Evolutionary conservation across 2,797 vertebrate genomes (phyloP).

Genomic region (Sarcophilus harrisii): DNA sequence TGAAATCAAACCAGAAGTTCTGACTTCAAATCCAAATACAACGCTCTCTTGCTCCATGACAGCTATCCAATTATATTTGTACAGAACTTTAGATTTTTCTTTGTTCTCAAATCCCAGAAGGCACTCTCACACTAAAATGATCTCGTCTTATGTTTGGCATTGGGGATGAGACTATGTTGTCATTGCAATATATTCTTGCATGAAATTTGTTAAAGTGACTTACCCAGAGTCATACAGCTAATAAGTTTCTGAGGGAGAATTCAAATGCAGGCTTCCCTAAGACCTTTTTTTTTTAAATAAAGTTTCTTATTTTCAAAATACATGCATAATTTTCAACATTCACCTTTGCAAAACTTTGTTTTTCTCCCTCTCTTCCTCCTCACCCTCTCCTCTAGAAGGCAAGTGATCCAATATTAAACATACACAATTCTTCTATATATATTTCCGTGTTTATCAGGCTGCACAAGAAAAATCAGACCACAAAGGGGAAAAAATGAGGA

Average conservation of each 20-base stretch:
- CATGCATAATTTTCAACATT: too few relatives aligned
- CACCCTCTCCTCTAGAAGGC: too few relatives aligned
- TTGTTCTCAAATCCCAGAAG: background rate
- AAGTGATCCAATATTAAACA: too few relatives aligned
- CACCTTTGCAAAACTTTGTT: too few relatives aligned
- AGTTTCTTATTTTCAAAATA: too few relatives aligned
- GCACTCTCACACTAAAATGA: background rate
- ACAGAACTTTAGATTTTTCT: background rate
- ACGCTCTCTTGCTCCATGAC: background rate
- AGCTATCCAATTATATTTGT: background rate
- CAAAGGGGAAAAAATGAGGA: too few relatives aligned
- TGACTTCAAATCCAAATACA: constrained; percentile 1
- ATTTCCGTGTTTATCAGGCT: too few relatives aligned
- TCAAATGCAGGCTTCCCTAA: background rate
- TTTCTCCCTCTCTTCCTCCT: too few relatives aligned
- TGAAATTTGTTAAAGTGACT: background rate
- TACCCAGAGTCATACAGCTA: background rate
- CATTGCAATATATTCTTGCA: background rate
- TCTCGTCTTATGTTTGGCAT: background rate
- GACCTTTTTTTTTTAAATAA: too few relatives aligned
- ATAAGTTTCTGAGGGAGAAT: background rate
- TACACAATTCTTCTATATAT: too few relatives aligned
- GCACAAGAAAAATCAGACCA: too few relatives aligned
- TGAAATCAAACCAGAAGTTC: background rate
- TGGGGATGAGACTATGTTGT: background rate